These are phyloP conservation scores for Papilio polytes DNA, from an alignment of 1,140 invertebrate species.

Conservation along the genomic window DNA sequence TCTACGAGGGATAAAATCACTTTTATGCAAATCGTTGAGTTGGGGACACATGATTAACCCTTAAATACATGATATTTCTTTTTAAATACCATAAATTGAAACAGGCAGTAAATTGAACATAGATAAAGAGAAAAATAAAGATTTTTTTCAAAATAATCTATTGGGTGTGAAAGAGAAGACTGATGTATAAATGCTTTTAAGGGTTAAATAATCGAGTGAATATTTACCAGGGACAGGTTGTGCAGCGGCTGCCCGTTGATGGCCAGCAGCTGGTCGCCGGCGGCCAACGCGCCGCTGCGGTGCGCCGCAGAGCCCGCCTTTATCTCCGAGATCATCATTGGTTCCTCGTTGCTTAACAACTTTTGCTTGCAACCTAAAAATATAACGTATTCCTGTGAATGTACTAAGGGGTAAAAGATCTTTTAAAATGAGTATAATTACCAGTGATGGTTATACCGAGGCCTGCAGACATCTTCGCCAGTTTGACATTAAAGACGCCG, in stretches of 20 bases:
- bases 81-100: too few relatives aligned
- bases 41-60: too few relatives aligned
- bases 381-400: conserved; percentile 11
- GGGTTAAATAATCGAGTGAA: conserved; percentile 59
- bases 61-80: too few relatives aligned
- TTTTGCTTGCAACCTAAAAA: conserved; percentile 78
- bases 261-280: conserved; percentile 94
- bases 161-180: too few relatives aligned
- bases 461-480: conserved; percentile 91
- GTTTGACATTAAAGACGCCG: conserved; percentile 95
- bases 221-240: conserved; percentile 84
- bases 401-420: neutral
- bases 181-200: too few relatives aligned
- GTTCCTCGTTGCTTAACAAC: conserved; percentile 74
- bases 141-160: too few relatives aligned
- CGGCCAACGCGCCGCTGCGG: conserved; percentile 92
- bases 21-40: conserved; percentile 3
- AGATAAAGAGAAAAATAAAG: too few relatives aligned
- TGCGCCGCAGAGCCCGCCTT: conserved; percentile 95
- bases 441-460: conserved; percentile 95
- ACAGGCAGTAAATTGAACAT: too few relatives aligned
- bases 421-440: conserved; percentile 58
- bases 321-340: conserved; percentile 91
- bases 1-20: neutral
- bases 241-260: conserved; percentile 94